phyloP scores from a whole-genome alignment of 2,888 invertebrate species.

The Sinelater perroti region DNA sequence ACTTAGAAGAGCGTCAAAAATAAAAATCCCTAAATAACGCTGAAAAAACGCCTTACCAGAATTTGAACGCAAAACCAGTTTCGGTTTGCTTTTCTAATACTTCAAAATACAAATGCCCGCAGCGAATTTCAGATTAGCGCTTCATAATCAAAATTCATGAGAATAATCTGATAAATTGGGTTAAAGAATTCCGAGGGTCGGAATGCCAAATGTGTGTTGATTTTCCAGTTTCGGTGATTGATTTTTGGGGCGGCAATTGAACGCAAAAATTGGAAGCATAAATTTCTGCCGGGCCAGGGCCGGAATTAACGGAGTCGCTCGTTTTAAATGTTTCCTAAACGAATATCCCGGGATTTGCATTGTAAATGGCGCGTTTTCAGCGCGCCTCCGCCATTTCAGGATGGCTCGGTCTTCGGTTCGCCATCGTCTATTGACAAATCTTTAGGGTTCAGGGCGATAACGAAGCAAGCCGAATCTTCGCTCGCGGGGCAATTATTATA shows the following conservation, averaged over 20 bases:
- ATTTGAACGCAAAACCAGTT: too few relatives aligned
- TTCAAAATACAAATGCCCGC: too few relatives aligned
- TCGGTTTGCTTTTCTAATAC: too few relatives aligned
- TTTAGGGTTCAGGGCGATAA: slow-evolving; percentile 27
- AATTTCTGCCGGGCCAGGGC: slow-evolving; percentile 20
- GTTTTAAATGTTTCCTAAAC: slow-evolving; percentile 30
- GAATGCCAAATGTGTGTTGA: slow-evolving; percentile 16
- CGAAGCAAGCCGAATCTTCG: slow-evolving; percentile 31
- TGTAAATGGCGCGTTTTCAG: slow-evolving; percentile 36
- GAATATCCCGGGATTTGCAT: slow-evolving; percentile 34
- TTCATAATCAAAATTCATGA: slow-evolving; percentile 1
- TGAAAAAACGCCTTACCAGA: too few relatives aligned
- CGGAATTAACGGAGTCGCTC: slow-evolving; percentile 25
- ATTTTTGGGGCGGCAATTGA: slow-evolving; percentile 15
- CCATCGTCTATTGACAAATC: slow-evolving; percentile 36
- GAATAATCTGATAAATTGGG: slow-evolving; percentile 21
- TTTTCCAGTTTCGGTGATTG: slow-evolving; percentile 18
- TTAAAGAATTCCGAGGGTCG: slow-evolving; percentile 18
- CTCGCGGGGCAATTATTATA: slow-evolving; percentile 26
- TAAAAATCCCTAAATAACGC: too few relatives aligned
- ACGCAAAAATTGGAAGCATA: slow-evolving; percentile 14
- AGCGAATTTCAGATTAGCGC: not conserved
- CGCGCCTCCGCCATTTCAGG: slow-evolving; percentile 24
- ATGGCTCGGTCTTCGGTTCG: slow-evolving; percentile 29
- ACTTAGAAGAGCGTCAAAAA: too few relatives aligned